Conservation (phyloP, 2,888 invertebrate genomes). For the Microctonus hyperodae region DNA sequence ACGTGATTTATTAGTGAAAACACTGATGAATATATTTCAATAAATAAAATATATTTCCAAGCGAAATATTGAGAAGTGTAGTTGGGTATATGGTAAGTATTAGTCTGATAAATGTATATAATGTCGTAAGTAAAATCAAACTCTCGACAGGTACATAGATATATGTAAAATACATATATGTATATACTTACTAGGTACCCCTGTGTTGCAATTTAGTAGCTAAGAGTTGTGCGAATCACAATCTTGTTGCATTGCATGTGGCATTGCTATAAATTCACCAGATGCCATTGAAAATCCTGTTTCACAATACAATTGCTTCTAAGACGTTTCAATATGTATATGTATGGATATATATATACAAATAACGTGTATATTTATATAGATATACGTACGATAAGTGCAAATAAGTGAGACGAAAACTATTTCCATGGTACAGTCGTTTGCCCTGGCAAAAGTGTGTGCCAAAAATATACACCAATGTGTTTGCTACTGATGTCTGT, state of each 20-base stretch:
- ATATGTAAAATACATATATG: neutral
- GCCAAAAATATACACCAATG: constrained; percentile 25
- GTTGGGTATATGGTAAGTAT: too few species aligned
- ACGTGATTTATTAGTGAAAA: too few species aligned
- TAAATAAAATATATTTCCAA: too few species aligned
- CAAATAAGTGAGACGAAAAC: constrained; percentile 23
- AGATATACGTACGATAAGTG: constrained; percentile 6
- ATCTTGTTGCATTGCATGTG: constrained; percentile 18
- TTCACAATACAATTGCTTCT: constrained; percentile 24
- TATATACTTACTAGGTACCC: neutral
- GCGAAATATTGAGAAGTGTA: too few species aligned
- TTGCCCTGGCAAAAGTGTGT: constrained; percentile 17
- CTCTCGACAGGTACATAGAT: neutral
- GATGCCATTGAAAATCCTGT: constrained; percentile 23
- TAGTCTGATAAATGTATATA: neutral
- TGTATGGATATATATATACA: too few species aligned
- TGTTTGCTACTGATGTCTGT: constrained; percentile 25
- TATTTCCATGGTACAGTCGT: constrained; percentile 23
- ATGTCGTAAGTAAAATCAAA: neutral
- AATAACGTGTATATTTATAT: too few species aligned
- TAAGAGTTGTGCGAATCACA: constrained; percentile 14
- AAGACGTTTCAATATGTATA: constrained; percentile 8
- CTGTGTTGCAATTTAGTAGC: neutral
- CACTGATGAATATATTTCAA: too few species aligned
- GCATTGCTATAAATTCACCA: constrained; percentile 24